Base-by-base conservation (phyloP, 2,888 invertebrate genomes). In the Agrypnus murinus region DNA sequence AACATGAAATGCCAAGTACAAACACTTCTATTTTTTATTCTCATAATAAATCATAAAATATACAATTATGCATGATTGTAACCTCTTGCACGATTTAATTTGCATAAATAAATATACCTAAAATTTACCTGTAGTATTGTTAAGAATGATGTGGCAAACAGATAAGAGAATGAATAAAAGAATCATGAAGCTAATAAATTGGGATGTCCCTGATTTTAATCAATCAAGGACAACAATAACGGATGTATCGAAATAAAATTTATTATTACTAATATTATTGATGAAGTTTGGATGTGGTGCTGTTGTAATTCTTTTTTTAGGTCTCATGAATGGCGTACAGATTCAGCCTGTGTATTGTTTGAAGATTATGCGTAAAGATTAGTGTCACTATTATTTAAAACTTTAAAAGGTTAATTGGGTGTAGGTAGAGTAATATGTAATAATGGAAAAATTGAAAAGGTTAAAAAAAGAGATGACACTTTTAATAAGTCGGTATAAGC, bases 361-460 rank as follows among this genome's bases (percentile, higher is more conserved):
- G 25, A 25, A 25, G 25, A 25, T 25, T 25, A 5, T 25, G 25
- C 40, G 40, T 10, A 40, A 10, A 40, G 12, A 40, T 40, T 40
- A 40, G 5, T 40, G 40, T 12, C 40, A 40, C 3, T 7, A 46
- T 46, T 17, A 40, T 58, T n/a, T n/a, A n/a, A n/a, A n/a, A n/a
- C n/a, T n/a, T n/a, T n/a, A 40, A 58, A 58, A 17, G 58, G 25
- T 14, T 58, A 58, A 58, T 40, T 58, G 58, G 0, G n/a, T 10
- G 58, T 58, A 58, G 58, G 58, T 58, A 43, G 58, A 12, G 38
- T 8, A n/a, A 58, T n/a, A 58, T 9, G 32, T 55, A 32, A n/a
- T n/a, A n/a, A 38, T n/a, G 58, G 9, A 40, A 40, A 58, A 58
- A 58, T 58, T 58, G 36, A 38, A 10, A 5, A 53, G n/a, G 50